These are phyloP conservation scores for Paralichthys olivaceus DNA, from an alignment of 2,113 vertebrate species.

Conservation along the genomic window DNA sequence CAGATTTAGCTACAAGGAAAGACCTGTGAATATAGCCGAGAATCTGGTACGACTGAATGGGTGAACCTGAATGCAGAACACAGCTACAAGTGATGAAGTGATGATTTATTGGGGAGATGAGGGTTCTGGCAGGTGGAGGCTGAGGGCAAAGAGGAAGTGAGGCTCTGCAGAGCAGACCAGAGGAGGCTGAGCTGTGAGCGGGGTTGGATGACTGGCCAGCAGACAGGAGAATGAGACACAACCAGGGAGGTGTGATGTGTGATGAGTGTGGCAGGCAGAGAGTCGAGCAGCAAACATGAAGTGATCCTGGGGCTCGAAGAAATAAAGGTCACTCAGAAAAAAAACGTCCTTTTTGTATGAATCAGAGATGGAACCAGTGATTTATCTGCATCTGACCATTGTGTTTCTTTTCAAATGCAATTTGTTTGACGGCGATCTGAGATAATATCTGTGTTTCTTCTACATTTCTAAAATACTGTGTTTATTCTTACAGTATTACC, in stretches of 20 bases:
- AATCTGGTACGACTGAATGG: not conserved
- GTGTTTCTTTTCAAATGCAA: not conserved
- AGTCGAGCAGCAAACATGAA: not conserved
- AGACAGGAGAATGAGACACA: not conserved
- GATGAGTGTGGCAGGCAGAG: not conserved
- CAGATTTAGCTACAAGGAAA: not conserved
- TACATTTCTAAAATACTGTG: too few relatives aligned
- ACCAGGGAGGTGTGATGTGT: not conserved
- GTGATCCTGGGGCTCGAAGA: not conserved
- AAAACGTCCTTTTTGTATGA: not conserved
- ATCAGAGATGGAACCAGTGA: not conserved
- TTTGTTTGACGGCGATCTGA: too few relatives aligned
- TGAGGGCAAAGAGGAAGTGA: not conserved
- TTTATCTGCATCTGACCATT: not conserved
- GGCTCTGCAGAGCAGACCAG: not conserved
- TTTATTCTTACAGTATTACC: too few relatives aligned
- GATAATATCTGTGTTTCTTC: too few relatives aligned
- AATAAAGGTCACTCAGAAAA: not conserved
- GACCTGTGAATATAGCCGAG: not conserved
- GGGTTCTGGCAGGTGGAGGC: not conserved
- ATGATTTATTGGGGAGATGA: not conserved
- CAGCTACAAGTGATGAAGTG: not conserved
- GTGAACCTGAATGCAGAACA: not conserved
- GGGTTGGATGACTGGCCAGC: not conserved
- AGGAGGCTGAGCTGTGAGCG: not conserved